Base-by-base conservation (phyloP, 2,113 vertebrate genomes). In the Sylvicapra grimmia region DNA sequence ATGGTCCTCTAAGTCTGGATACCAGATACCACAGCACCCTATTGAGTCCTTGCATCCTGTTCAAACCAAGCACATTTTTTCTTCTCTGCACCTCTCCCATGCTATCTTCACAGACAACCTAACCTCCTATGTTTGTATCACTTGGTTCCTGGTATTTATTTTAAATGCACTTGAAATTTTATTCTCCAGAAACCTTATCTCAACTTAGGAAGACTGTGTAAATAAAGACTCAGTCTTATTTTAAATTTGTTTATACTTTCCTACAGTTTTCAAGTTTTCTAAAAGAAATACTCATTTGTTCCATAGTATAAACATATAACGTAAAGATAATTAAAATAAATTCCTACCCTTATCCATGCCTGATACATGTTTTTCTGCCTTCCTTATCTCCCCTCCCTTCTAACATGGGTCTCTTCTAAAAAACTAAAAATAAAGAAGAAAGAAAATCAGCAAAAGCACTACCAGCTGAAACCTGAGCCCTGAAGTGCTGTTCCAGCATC, bases 91-190 rank as follows among this genome's bases (percentile, higher is more conserved):
- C 36, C 44, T 90, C n/a, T 94, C 44, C 86, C 91, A n/a, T 2
- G 88, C 25, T 19, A n/a, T 40, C 53, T 56, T 84, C 16, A 11
- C 49, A 49, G 53, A 44, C 5, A 87, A 54, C 31, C 54, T 72
- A 36, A 49, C 21, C 3, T 92, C 5, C 3, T 3, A 40, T 29
- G 18, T 72, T 84, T 83, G 79, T 51, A 89, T 77, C 29, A 87
- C 51, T 51, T 96, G 87, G 40, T 13, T 54, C 23, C 33, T 58
- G 12, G 27, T 13, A 83, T 93, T 95, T 61, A 33, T 93, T 97
- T 88, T 77, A 97, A 97, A 96, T 84, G 65, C 14, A 56, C 12
- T 59, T 94, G 40, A 88, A 90, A 80, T 95, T 96, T 82, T 93
- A 93, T 86, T 83, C 61, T 88, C n/a, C 21, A 85, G n/a, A 83